Evolutionary conservation across 2,888 invertebrate genomes (phyloP).

Genomic region (Agrilus mali): DNA sequence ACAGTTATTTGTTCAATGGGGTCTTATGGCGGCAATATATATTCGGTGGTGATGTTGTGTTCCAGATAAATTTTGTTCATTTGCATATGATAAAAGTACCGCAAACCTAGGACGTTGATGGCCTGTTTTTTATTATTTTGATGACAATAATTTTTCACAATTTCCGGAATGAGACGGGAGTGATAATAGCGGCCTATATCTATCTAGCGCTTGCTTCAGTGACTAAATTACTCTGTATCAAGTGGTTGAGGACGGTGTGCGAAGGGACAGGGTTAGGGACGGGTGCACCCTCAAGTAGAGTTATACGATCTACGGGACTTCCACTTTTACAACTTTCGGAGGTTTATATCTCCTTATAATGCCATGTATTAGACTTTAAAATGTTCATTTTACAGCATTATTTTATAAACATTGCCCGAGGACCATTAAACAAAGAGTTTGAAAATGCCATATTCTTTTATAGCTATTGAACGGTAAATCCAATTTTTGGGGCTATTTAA

Average conservation of each 20-base stretch:
- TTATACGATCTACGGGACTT: conserved; percentile 22
- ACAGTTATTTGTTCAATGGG: no score
- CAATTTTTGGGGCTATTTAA: conserved; percentile 37
- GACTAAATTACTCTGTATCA: conserved; percentile 1
- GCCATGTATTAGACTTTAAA: conserved; percentile 34
- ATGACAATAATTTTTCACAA: no score
- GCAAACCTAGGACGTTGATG: no score
- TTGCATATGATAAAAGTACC: no score
- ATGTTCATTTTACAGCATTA: conserved; percentile 35
- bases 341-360: conserved; percentile 33
- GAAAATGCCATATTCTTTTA: conserved; percentile 35
- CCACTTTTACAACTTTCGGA: conserved; percentile 31
- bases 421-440: conserved; percentile 35
- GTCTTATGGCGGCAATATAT: no score
- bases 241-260: not conserved
- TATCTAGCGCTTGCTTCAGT: no score
- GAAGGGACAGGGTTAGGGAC: conserved; percentile 3
- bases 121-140: no score
- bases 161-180: no score
- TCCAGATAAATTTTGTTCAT: no score
- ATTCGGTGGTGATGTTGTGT: no score
- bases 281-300: conserved; percentile 8
- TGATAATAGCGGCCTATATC: no score
- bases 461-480: conserved; percentile 37
- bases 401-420: conserved; percentile 35